Percentiles rank a stretch among this genome's conserved stretches.
Evolutionary conservation across 2,113 vertebrate species (phyloP).

Genomic region (Oceanites oceanicus): DNA sequence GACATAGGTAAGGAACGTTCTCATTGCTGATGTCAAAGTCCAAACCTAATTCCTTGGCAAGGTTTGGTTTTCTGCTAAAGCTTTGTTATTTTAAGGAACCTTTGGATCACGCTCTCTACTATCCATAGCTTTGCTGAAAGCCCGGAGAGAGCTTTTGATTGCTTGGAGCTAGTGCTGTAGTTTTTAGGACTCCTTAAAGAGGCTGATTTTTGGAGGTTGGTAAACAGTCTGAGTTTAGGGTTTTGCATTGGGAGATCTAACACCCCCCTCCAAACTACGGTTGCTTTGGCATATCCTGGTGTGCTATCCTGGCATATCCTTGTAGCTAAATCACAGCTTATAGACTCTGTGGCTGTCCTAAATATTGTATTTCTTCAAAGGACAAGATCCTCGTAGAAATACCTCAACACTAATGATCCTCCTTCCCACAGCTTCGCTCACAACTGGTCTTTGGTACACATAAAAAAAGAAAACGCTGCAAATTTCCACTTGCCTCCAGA

Average conservation of each 20-base stretch:
- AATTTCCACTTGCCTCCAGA: slow-evolving; percentile 14
- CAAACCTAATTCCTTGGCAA: slow-evolving; percentile 54
- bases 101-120: background rate
- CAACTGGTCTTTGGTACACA: background rate
- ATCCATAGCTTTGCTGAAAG: background rate
- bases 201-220: background rate
- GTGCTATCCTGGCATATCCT: background rate
- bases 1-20: slow-evolving; percentile 86
- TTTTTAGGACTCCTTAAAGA: background rate
- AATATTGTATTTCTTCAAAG: background rate
- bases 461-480: background rate
- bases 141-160: background rate
- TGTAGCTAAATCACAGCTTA: background rate
- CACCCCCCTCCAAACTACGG: background rate
- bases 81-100: slow-evolving; percentile 22
- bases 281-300: background rate
- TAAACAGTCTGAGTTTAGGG: background rate
- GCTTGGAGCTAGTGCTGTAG: background rate
- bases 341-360: background rate
- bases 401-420: background rate
- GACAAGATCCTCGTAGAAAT: background rate
- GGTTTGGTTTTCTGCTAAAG: slow-evolving; percentile 25
- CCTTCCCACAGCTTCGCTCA: slow-evolving; percentile 4
- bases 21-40: background rate
- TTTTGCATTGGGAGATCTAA: background rate